Conservation (phyloP, 2,113 vertebrate species). For the Hemiprocne comata region DNA sequence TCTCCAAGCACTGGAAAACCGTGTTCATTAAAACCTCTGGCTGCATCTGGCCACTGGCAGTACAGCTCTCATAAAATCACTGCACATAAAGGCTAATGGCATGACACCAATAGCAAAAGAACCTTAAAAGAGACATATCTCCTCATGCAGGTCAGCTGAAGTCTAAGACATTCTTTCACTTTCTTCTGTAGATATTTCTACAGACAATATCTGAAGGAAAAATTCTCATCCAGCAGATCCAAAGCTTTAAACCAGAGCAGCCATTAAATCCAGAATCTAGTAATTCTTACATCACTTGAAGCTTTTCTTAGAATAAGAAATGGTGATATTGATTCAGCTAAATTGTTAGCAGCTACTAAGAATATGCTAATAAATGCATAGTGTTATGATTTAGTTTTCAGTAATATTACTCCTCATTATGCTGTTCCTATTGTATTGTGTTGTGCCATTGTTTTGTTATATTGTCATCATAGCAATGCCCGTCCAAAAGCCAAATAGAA, state of each 20-base stretch:
- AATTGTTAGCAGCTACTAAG: not conserved
- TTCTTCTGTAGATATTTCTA: not conserved
- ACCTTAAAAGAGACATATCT: not conserved
- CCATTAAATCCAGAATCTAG: not conserved
- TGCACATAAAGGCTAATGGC: not conserved
- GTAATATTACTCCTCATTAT: not conserved
- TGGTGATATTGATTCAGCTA: not conserved
- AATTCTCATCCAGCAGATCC: not conserved
- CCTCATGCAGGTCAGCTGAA: not conserved
- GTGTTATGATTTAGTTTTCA: not conserved
- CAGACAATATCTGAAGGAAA: not conserved
- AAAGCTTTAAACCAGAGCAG: not conserved
- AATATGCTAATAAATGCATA: not conserved
- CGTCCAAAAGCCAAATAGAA: not conserved
- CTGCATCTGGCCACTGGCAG: not conserved
- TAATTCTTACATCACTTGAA: not conserved
- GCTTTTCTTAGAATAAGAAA: not conserved
- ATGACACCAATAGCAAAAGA: not conserved
- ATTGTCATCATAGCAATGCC: not conserved
- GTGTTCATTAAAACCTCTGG: not conserved
- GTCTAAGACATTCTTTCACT: not conserved
- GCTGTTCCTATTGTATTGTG: not conserved
- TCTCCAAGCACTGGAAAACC: not conserved
- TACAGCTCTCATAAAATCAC: not conserved
- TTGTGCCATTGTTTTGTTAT: not conserved